Conservation (phyloP, 1,140 invertebrate genomes). For the Drosophila prosaltans region DNA sequence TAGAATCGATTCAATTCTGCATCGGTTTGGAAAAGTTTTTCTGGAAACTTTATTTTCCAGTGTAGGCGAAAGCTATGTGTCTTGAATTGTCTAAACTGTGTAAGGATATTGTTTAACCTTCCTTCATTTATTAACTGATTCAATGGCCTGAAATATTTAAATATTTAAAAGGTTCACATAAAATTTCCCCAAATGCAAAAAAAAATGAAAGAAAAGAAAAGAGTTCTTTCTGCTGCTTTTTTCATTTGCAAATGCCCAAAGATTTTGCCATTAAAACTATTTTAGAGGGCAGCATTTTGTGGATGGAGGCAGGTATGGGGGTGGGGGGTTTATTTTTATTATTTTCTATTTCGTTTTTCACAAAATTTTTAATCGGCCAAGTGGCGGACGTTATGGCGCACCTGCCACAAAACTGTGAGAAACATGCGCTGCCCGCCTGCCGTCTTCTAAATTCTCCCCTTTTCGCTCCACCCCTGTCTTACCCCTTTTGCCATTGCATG, state of each 20-base stretch:
- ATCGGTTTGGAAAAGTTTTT: no score
- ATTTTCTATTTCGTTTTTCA: neutral
- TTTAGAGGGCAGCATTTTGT: conserved; percentile 6
- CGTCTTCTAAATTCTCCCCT: neutral
- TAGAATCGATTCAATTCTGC: no score
- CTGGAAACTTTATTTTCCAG: neutral
- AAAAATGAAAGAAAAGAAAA: no score
- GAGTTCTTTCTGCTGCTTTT: neutral
- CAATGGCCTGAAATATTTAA: conserved; percentile 3
- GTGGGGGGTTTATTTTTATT: neutral
- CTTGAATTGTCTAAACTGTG: neutral
- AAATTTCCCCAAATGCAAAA: no score
- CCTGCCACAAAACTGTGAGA: conserved; percentile 62
- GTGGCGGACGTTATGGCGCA: conserved; percentile 68
- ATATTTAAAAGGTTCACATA: neutral
- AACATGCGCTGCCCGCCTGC: conserved; percentile 20
- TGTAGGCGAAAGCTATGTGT: neutral
- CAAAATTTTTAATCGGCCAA: conserved; percentile 52
- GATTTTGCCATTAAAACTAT: conserved; percentile 4
- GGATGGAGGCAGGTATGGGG: neutral
- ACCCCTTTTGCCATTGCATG: conserved; percentile 1
- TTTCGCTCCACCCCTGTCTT: neutral
- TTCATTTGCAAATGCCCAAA: neutral
- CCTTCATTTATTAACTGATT: conserved; percentile 9
- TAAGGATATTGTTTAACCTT: neutral